A percentile compares a stretch with the other conserved stretches of the same genome.
Evolutionary conservation across 2,797 vertebrate species (phyloP).

Genomic region (Phylloscopus collybita): DNA sequence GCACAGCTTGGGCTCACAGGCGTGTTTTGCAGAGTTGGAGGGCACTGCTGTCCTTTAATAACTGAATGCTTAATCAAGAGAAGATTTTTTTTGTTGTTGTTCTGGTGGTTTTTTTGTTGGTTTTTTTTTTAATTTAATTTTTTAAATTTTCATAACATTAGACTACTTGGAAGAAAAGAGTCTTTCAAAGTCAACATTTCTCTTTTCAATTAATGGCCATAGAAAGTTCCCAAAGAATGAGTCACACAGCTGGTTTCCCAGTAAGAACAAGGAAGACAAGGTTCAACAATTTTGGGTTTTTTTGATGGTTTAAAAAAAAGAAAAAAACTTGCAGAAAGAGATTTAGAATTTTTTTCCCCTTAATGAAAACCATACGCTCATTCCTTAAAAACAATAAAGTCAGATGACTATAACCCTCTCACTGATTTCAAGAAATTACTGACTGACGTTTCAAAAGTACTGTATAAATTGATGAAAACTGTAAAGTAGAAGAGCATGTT

Average conservation of each 20-base stretch:
- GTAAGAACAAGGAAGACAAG: conserved; percentile 33
- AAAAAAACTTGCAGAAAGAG: neutral
- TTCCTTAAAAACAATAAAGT: neutral
- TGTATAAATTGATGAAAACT: neutral
- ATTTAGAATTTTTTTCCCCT: neutral
- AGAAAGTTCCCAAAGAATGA: conserved; percentile 49
- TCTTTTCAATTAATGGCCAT: neutral
- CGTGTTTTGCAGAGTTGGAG: neutral
- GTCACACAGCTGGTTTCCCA: conserved; percentile 36
- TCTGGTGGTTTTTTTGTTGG: too few species aligned
- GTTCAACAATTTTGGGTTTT: conserved; percentile 30
- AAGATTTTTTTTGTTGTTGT: neutral
- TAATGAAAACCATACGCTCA: neutral
- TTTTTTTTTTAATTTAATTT: neutral
- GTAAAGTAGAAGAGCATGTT: neutral
- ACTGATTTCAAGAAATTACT: neutral
- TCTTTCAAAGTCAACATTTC: conserved; percentile 32
- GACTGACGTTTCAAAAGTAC: neutral
- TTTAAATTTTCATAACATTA: neutral
- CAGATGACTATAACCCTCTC: neutral
- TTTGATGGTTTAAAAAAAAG: neutral
- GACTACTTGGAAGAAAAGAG: neutral
- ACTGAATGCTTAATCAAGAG: neutral
- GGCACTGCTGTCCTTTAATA: neutral
- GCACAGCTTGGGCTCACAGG: neutral